A percentile compares a stretch with the other conserved stretches of the same genome.
Conservation (phyloP, 1,140 invertebrate species). For the Oppia nitens region DNA sequence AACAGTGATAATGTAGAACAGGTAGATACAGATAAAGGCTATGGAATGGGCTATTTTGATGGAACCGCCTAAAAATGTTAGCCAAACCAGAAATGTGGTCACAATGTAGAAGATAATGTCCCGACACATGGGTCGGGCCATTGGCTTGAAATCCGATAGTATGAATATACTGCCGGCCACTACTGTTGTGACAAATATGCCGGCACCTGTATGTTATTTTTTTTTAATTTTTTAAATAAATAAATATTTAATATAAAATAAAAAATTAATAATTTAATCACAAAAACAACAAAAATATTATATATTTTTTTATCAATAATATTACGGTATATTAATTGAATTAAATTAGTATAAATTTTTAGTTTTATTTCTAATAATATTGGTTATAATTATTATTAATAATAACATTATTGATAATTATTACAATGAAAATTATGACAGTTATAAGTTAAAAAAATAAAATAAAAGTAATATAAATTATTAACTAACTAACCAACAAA, state of each 20-base stretch:
- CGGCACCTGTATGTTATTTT: constrained; percentile 23
- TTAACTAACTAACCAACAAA: too few relatives aligned
- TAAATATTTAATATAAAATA: neutral
- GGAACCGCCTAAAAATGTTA: neutral
- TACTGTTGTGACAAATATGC: constrained; percentile 47
- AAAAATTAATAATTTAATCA: too few relatives aligned
- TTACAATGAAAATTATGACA: too few relatives aligned
- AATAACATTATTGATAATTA: too few relatives aligned
- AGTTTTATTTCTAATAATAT: too few relatives aligned
- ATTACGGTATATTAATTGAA: too few relatives aligned
- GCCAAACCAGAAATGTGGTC: constrained; percentile 26
- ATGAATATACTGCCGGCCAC: constrained; percentile 43
- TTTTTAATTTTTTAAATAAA: neutral
- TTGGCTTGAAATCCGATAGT: constrained; percentile 38
- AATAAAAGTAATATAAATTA: too few relatives aligned
- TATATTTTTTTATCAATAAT: too few relatives aligned
- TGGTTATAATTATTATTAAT: too few relatives aligned
- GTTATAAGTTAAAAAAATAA: too few relatives aligned
- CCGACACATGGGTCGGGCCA: constrained; percentile 41
- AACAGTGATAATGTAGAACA: neutral
- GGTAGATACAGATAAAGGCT: neutral
- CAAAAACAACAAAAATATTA: too few relatives aligned
- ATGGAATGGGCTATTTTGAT: neutral
- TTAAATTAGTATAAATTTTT: too few relatives aligned
- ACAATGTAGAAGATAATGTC: constrained; percentile 45